Evolutionary conservation across 92 coral and sea anemone species (phyloP), one percentile per base, ranked within the genome.

Genomic region (Phenganax stokvisi): DNA sequence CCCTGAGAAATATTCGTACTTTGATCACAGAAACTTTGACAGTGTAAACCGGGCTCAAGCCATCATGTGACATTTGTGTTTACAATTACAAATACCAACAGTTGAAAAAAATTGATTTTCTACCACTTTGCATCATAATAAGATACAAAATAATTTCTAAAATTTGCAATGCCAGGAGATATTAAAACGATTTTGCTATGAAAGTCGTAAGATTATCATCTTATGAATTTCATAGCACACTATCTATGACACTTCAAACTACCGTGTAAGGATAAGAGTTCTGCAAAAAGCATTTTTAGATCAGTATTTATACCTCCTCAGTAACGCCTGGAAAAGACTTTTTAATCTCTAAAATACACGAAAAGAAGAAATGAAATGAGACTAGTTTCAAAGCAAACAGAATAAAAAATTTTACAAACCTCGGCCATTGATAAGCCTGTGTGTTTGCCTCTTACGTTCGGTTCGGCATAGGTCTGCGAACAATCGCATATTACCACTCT

Each of bases 261-360:
- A 2, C 47, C 5, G 47, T 37, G 3, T 37, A 37, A 5, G 5
- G 47, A 37, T 5, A 1, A 37, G 47, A 37, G 3, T 37, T 37
- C 47, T 37, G 47, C 2, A 37, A 37, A 37, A 37, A 37, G 47
- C 47, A 5, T 37, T 37, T 37, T 37, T 37, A 37, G 47, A 37
- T 37, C 47, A 37, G 47, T 5, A 37, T 37, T 37, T 5, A 37
- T 81, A 88, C 97, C 91, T 90, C 37, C 83, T 71, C 56, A 92
- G 55, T 44, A 90, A 57, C 57, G 87, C 85, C 79, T 92, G 92
- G 69, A 92, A 92, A 64, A 88, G 86, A 61, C 79, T 90, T 61
- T 89, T 91, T 58, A 92, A 79, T 56, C 89, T 91, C 97, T 92
- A 60, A 10, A 63, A 72, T 15, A 51, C 8, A 76, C 20, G 57